Percentiles rank a stretch among this genome's conserved stretches.
Conservation (phyloP, 2,797 vertebrate species). For the Chromobotia macracanthus region DNA sequence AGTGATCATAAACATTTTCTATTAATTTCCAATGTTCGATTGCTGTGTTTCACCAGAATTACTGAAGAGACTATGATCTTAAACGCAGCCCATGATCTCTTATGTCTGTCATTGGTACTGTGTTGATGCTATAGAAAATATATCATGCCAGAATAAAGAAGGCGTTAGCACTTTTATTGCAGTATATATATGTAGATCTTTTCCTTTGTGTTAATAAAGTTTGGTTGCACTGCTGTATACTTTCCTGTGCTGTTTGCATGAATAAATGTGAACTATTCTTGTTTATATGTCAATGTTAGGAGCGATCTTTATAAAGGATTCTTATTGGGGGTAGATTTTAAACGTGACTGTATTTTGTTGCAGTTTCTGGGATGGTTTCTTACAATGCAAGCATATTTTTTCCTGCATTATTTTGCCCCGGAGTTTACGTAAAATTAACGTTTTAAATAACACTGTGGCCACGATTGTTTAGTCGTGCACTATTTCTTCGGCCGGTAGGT, state of each 20-base stretch:
- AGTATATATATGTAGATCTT: neutral
- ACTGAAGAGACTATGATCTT: neutral
- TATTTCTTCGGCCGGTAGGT: neutral
- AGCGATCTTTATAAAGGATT: no score
- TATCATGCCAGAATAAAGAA: neutral
- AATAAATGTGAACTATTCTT: neutral
- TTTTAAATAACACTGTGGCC: no score
- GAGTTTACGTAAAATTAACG: no score
- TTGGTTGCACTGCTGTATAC: neutral
- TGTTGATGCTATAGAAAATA: neutral
- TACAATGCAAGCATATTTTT: neutral
- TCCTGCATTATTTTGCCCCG: no score
- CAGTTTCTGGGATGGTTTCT: neutral
- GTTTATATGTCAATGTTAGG: no score
- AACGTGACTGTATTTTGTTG: no score
- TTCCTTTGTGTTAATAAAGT: conserved; percentile 27
- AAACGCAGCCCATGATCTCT: neutral
- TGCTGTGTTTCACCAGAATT: neutral
- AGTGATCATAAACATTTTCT: neutral
- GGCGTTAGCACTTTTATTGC: neutral
- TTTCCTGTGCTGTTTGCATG: neutral
- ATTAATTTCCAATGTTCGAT: neutral
- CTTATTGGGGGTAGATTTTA: no score
- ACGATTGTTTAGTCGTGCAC: no score
- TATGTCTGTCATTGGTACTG: neutral